Percentiles rank a stretch among this genome's conserved stretches.
Conservation (phyloP, 2,113 vertebrate genomes). For the Lipophrys pholis region DNA sequence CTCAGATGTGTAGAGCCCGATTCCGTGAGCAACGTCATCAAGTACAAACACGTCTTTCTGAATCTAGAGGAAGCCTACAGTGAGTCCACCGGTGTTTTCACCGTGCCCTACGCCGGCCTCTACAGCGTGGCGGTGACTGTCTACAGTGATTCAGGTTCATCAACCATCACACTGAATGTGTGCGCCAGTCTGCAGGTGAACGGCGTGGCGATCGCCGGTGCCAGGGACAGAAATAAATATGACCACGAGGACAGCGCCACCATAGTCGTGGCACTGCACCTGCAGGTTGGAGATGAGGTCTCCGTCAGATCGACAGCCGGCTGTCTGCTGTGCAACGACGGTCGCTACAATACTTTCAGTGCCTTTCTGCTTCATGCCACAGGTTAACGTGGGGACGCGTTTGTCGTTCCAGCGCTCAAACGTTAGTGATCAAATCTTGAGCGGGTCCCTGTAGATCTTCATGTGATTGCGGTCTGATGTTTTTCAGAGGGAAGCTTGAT, state of each 20-base stretch:
- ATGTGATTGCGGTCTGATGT: neutral
- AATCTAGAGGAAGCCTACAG: constrained; percentile 72
- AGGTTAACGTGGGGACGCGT: constrained; percentile 24
- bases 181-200: constrained; percentile 71
- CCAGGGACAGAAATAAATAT: constrained; percentile 43
- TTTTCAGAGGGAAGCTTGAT: neutral
- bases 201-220: neutral
- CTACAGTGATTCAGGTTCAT: constrained; percentile 73
- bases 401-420: neutral
- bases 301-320: constrained; percentile 46
- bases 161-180: constrained; percentile 15
- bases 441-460: too few relatives aligned
- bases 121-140: constrained; percentile 76
- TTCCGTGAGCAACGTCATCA: neutral
- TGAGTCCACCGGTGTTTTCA: constrained; percentile 62
- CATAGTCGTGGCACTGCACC: constrained; percentile 41
- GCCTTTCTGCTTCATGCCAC: constrained; percentile 78
- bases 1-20: constrained; percentile 29
- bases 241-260: constrained; percentile 80
- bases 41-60: constrained; percentile 65
- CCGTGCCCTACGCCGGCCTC: constrained; percentile 65
- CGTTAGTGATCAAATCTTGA: constrained; percentile 6
- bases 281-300: constrained; percentile 70
- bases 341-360: constrained; percentile 80
- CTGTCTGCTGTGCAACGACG: constrained; percentile 73